Base-by-base conservation (phyloP, 2,113 vertebrate genomes). In the Gasterosteus nipponicus region DNA sequence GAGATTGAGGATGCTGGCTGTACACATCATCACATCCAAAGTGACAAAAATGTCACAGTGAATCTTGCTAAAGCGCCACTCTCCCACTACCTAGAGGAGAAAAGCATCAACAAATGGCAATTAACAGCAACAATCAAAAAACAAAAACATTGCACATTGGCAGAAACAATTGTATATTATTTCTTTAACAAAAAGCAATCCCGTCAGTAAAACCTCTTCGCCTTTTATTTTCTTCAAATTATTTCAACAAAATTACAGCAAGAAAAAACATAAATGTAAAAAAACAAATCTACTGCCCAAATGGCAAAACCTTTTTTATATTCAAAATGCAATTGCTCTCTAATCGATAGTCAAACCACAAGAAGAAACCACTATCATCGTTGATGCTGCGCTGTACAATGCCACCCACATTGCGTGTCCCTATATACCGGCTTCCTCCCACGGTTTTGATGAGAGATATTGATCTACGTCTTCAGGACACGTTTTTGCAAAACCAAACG, bases 31-130 rank as follows among this genome's bases (percentile, higher is more conserved):
- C 81, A 99, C 98, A 16, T 99, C 98, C 77, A 98, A 94, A 66
- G 98, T 98, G 91, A 99, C 96, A 41, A 99, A 99, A 93, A 99
- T 97, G 90, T 99, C 97, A 92, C 98, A 99, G 92, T 99, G 97
- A 93, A 99, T 97, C 89, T 94, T 96, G 86, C 96, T 99, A 89
- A 99, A 99, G 42, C 96, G 94, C 98, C 98, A 99, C 89, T 99
- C 97, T 0, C 98, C 97, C 31, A 99, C 98, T 85, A 99, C 98
- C 98, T 99, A 77, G 12, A 77, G 92, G 73, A 87, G 33, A 91
- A 81, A 62, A 75, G 81, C 56, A 88, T 16, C 29, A 85, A 81
- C 61, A 85, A 86, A 77, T 60, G 56, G 44, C 59, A 68, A 65
- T 68, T 87, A 80, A 86, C 56, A 83, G 61, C 31, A 67, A 72